Evolutionary conservation across 1,140 invertebrate genomes (phyloP).

Genomic region (Cotesia vestalis): DNA sequence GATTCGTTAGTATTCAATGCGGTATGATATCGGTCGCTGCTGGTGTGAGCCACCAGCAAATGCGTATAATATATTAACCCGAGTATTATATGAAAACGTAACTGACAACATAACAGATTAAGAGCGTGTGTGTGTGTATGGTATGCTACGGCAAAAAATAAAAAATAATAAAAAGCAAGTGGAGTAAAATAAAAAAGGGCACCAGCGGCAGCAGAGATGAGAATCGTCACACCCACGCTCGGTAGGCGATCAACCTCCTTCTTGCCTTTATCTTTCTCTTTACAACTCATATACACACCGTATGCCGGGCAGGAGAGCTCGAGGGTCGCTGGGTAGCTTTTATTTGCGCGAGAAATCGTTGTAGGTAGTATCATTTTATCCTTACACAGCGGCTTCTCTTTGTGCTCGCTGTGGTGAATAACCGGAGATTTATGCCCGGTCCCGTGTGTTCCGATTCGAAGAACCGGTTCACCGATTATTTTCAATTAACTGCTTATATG

Average conservation of each 20-base stretch:
- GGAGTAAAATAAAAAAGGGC: constrained; percentile 11
- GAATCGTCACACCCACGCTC: constrained; percentile 33
- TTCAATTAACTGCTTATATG: constrained; percentile 35
- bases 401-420: constrained; percentile 30
- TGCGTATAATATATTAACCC: neutral
- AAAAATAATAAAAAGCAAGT: constrained; percentile 4
- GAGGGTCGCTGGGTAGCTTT: neutral
- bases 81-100: too few species aligned
- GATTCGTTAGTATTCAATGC: constrained; percentile 33
- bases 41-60: neutral
- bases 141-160: neutral
- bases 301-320: neutral
- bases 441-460: constrained; percentile 27
- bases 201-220: constrained; percentile 7
- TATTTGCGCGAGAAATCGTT: constrained; percentile 3
- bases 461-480: constrained; percentile 37
- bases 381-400: constrained; percentile 19
- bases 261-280: neutral
- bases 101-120: too few species aligned
- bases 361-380: constrained; percentile 36
- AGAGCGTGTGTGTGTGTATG: too few species aligned
- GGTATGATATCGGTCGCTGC: too few species aligned
- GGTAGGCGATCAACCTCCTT: constrained; percentile 3
- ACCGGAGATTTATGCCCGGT: constrained; percentile 30
- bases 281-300: neutral